Percentiles rank a stretch among this genome's conserved stretches.
Evolutionary conservation across 2,113 vertebrate species (phyloP).

Genomic region (Seriola rivoliana): DNA sequence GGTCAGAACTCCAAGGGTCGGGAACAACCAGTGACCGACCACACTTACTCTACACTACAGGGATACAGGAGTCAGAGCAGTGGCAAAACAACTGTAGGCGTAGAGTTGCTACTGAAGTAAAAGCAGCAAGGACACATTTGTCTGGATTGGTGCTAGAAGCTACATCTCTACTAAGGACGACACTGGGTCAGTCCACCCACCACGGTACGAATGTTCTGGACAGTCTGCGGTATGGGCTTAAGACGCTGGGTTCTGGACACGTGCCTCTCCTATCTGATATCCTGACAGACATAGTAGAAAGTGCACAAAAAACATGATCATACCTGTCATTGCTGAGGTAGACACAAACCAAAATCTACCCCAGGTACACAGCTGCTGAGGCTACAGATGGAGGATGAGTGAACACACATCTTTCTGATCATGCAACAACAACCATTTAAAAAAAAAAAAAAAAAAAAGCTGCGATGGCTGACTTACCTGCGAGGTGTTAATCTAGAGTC

Average conservation of each 20-base stretch:
- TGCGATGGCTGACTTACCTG: conserved; percentile 85
- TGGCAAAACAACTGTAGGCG: neutral
- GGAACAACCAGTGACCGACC: conserved; percentile 27
- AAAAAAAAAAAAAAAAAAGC: neutral
- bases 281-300: conserved; percentile 78
- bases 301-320: conserved; percentile 62
- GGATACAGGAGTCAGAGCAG: conserved; percentile 39
- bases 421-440: neutral
- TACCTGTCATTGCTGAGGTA: conserved; percentile 27
- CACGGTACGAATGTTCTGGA: conserved; percentile 80
- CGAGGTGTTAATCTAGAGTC: conserved; percentile 96
- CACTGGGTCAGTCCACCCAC: conserved; percentile 78
- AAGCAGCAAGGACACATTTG: conserved; percentile 19
- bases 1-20: conserved; percentile 5
- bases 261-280: conserved; percentile 79
- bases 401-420: neutral
- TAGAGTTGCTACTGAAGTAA: conserved; percentile 15
- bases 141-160: conserved; percentile 35
- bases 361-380: neutral
- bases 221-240: conserved; percentile 76
- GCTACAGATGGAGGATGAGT: neutral
- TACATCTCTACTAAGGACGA: conserved; percentile 57
- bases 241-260: conserved; percentile 75
- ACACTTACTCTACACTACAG: conserved; percentile 23
- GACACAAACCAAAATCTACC: conserved; percentile 2